phyloP scores from a whole-genome alignment of 2,113 vertebrate species.

The Tragulus kanchil region DNA sequence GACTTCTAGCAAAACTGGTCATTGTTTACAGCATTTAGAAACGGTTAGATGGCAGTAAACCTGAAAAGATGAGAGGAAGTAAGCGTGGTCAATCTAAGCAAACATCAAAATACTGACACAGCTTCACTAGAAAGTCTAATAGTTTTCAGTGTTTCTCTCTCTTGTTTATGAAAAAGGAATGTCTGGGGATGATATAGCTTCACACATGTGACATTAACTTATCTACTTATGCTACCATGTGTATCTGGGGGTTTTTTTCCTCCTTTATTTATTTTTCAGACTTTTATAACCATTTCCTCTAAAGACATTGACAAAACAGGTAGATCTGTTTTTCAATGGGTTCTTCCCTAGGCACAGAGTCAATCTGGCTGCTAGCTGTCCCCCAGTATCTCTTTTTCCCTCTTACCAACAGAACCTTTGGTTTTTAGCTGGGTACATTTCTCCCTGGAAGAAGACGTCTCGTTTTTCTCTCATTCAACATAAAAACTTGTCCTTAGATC shows the following conservation, averaged over 20 bases:
- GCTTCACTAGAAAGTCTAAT: conserved; percentile 44
- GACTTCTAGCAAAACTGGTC: background rate
- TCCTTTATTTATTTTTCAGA: conserved; percentile 67
- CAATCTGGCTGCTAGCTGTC: background rate
- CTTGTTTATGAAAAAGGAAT: conserved; percentile 56
- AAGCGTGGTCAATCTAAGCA: conserved; percentile 10
- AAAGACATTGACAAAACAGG: conserved; percentile 49
- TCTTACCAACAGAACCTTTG: background rate
- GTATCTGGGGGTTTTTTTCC: conserved; percentile 3
- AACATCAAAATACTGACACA: conserved; percentile 62
- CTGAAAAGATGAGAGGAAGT: conserved; percentile 58
- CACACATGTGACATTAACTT: conserved; percentile 31
- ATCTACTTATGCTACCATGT: conserved; percentile 31
- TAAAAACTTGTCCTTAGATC: conserved; percentile 15
- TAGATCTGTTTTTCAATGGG: conserved; percentile 44
- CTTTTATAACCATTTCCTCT: conserved; percentile 59
- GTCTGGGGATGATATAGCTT: conserved; percentile 4
- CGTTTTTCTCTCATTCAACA: conserved; percentile 29
- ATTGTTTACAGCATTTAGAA: conserved; percentile 58
- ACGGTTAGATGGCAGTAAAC: conserved; percentile 42
- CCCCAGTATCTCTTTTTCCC: background rate
- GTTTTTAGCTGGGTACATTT: background rate
- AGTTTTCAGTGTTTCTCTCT: conserved; percentile 1
- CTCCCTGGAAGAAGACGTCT: background rate
- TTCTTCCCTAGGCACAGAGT: background rate